These are phyloP conservation scores for Pammene aurita DNA, from an alignment of 2,888 invertebrate species.

Conservation along the genomic window DNA sequence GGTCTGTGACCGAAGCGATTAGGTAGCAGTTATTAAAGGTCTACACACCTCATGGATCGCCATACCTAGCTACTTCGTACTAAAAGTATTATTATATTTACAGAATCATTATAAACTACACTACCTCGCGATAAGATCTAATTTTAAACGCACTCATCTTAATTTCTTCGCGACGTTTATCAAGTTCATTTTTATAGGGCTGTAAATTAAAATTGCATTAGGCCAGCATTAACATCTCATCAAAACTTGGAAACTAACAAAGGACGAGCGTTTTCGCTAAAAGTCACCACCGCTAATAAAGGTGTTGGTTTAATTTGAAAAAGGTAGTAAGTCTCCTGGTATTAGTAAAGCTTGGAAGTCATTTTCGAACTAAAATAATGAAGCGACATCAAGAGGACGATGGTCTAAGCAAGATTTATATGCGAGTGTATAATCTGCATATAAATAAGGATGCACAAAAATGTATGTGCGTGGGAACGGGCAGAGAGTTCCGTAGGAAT, in stretches of 20 bases:
- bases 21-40: no score
- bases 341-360: not conserved
- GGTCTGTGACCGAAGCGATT: no score
- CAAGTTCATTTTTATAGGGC: constrained; percentile 21
- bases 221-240: constrained; percentile 57
- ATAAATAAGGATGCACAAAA: constrained; percentile 53
- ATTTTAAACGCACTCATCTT: not conserved
- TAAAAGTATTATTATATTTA: no score
- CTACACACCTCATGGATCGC: no score
- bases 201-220: constrained; percentile 51
- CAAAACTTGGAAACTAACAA: constrained; percentile 44
- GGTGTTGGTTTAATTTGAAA: not conserved
- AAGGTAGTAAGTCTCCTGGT: not conserved
- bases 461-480: not conserved
- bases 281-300: constrained; percentile 22
- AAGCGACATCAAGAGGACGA: constrained; percentile 54
- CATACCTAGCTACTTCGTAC: no score
- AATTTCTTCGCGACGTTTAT: not conserved
- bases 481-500: not conserved
- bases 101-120: not conserved
- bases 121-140: not conserved
- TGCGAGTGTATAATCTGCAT: constrained; percentile 57
- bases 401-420: constrained; percentile 54
- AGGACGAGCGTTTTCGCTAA: constrained; percentile 10
- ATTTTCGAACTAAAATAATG: constrained; percentile 47